Base-by-base conservation (phyloP, 2,797 vertebrate genomes). In the Danionella dracula region DNA sequence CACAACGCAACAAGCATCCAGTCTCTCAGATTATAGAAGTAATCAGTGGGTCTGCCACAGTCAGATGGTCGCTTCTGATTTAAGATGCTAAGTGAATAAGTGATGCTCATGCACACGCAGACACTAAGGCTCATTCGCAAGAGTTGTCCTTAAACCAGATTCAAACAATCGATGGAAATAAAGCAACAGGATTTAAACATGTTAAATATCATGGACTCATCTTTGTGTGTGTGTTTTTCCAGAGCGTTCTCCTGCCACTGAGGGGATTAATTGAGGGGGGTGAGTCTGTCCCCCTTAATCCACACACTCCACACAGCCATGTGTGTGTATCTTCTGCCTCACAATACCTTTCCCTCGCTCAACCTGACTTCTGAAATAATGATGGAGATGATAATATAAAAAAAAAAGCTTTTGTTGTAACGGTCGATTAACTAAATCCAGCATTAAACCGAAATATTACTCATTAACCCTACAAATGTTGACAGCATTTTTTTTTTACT, bases 311-410 rank as follows among this genome's bases (percentile, higher is more conserved):
- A 35, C 56, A 44, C 45, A 51, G 46, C 56, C 48, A 29, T 42
- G 42, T 45, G 16, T 60, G 63, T 69, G 44, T 63, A 61, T 76
- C 15, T 62, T 60, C 32, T 60, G 35, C 32, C 27, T 58, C 66
- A 41, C 32, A 74, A 12, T 50, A 71, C 69, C 78, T 80, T 79
- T 76, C 78, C 70, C 45, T 70, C 66, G 74, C 56, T 44, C 40
- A 71, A 78, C 56, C 19, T 16, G 40, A 49, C 62, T 59, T 40
- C 64, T 27, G 6, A 27, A 27, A 27, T 32, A 66, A 76, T 81
- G 78, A 78, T 78, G 76, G 71, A 73, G 32, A 13, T 5, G n/a
- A n/a, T n/a, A n/a, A n/a, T 6, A 27, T 27, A 27, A 27, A 27
- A 3, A 27, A 6, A 27, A 27, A 27, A 3, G 6, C 23, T 27